phyloP scores from a whole-genome alignment of 2,797 vertebrate species.

The Trematomus bernacchii region DNA sequence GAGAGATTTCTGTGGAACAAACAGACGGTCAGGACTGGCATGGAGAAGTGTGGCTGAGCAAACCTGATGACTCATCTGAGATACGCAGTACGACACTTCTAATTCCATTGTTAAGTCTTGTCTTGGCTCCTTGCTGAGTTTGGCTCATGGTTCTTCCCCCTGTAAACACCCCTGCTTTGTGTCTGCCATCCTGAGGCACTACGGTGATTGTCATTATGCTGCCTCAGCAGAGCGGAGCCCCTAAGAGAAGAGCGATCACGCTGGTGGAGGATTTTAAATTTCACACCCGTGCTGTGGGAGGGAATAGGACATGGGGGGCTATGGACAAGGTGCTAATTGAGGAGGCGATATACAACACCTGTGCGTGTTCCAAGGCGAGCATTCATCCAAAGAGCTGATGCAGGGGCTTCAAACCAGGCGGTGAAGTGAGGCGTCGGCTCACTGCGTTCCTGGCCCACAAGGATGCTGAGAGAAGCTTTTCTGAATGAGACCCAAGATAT shows the following conservation, averaged over 20 bases:
- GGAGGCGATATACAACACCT: slow-evolving; percentile 66
- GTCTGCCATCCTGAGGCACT: slow-evolving; percentile 52
- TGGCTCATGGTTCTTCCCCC: slow-evolving; percentile 55
- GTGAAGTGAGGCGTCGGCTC: slow-evolving; percentile 33
- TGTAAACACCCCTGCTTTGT: slow-evolving; percentile 47
- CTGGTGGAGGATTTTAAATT: slow-evolving; percentile 61
- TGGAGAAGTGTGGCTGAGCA: slow-evolving; percentile 32
- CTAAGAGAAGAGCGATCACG: slow-evolving; percentile 53
- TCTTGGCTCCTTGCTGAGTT: slow-evolving; percentile 56
- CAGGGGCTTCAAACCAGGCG: slow-evolving; percentile 50
- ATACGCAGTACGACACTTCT: slow-evolving; percentile 42
- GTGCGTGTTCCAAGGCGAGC: slow-evolving; percentile 50
- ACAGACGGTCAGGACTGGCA: slow-evolving; percentile 63
- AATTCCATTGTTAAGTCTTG: slow-evolving; percentile 69
- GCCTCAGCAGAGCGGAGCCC: slow-evolving; percentile 65
- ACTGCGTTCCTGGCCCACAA: slow-evolving; percentile 16
- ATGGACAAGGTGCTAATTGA: slow-evolving; percentile 79
- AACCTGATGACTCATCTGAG: slow-evolving; percentile 74
- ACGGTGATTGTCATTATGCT: slow-evolving; percentile 77
- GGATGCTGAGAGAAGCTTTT: slow-evolving; percentile 62
- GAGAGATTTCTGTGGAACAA: slow-evolving; percentile 39
- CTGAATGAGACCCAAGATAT: slow-evolving; percentile 59
- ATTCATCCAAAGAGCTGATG: slow-evolving; percentile 62
- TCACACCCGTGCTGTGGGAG: slow-evolving; percentile 61
- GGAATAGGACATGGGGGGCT: slow-evolving; percentile 56